These are phyloP conservation scores for Brienomyrus brachyistius DNA, from an alignment of 2,113 vertebrate genomes.

Conservation along the genomic window DNA sequence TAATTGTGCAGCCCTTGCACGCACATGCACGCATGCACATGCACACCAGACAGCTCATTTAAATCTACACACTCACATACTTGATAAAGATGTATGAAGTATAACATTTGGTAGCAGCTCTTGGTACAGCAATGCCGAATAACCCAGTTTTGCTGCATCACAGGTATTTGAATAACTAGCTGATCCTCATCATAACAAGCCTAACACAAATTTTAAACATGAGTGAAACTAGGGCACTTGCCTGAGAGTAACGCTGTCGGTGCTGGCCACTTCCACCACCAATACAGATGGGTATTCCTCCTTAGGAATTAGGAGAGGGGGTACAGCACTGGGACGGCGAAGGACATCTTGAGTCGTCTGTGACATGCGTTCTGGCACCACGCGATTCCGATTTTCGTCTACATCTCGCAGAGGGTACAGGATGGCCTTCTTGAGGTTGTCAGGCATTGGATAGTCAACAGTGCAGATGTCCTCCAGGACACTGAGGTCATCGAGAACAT, in stretches of 20 bases:
- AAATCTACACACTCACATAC: neutral
- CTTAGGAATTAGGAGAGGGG: constrained; percentile 71
- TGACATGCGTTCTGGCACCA: constrained; percentile 31
- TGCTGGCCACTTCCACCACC: constrained; percentile 80
- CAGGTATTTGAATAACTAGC: neutral
- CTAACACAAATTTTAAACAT: neutral
- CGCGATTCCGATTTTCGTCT: constrained; percentile 60
- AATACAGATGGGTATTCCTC: constrained; percentile 85
- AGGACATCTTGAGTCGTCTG: constrained; percentile 39
- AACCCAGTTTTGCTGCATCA: neutral
- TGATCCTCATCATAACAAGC: neutral
- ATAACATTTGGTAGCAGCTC: neutral
- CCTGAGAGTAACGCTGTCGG: constrained; percentile 83
- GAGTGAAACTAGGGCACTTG: constrained; percentile 30
- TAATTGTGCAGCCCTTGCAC: too few relatives aligned
- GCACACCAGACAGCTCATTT: neutral
- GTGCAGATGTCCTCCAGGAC: constrained; percentile 68
- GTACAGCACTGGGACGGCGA: constrained; percentile 52
- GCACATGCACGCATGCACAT: too few relatives aligned
- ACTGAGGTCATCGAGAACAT: constrained; percentile 67
- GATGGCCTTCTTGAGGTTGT: constrained; percentile 82
- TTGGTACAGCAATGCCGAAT: neutral
- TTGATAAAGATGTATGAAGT: neutral
- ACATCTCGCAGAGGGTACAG: constrained; percentile 67
- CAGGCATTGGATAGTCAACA: constrained; percentile 69